A percentile compares a stretch with the other conserved stretches of the same genome.
These are phyloP conservation scores for Thaumetopoea pityocampa DNA, from an alignment of 1,140 invertebrate species.

Conservation along the genomic window DNA sequence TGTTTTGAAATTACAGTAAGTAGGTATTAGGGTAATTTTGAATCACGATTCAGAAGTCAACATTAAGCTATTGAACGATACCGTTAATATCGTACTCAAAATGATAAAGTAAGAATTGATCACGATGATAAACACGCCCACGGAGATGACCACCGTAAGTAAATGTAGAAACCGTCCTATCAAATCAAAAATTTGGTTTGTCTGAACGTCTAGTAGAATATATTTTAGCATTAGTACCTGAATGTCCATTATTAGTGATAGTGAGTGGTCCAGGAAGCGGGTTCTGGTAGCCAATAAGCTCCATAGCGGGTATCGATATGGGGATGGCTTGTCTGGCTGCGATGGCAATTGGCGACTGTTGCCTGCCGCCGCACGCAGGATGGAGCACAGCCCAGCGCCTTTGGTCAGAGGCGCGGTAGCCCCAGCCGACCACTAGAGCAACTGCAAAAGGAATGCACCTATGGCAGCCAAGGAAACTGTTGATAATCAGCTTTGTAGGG, in stretches of 20 bases:
- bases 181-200: no score
- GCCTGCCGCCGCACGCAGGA: slow-evolving; percentile 78
- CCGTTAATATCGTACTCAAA: no score
- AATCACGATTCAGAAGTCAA: no score
- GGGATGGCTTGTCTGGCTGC: slow-evolving; percentile 78
- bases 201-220: neutral
- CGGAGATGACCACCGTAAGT: no score
- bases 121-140: no score
- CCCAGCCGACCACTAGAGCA: slow-evolving; percentile 61
- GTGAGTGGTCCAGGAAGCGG: slow-evolving; percentile 77
- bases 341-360: slow-evolving; percentile 81
- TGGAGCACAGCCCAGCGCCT: slow-evolving; percentile 78
- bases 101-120: no score
- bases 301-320: slow-evolving; percentile 81
- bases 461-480: neutral
- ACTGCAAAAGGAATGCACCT: slow-evolving; percentile 27
- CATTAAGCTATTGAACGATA: no score
- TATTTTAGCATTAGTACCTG: slow-evolving; percentile 72
- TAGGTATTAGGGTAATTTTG: no score
- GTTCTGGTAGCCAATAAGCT: slow-evolving; percentile 83
- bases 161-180: no score
- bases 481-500: no score
- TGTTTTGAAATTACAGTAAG: no score
- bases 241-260: slow-evolving; percentile 82
- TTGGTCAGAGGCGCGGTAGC: slow-evolving; percentile 79